Percentiles rank a stretch among this genome's conserved stretches.
Evolutionary conservation across 2,113 vertebrate species (phyloP).

Genomic region (Phrynocephalus versicolor): DNA sequence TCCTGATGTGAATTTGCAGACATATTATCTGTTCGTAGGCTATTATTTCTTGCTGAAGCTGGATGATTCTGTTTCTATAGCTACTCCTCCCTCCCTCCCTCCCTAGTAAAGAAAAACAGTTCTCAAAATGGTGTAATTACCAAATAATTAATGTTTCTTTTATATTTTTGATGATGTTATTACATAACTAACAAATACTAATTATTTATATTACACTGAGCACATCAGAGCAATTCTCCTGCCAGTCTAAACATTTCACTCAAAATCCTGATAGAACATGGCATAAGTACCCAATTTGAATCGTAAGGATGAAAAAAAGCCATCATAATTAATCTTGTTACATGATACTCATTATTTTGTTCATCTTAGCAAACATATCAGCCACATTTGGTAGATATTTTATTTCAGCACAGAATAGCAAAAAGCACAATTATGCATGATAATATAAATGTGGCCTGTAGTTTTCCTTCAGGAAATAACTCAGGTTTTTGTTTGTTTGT

Average conservation of each 20-base stretch:
- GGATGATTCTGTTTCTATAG: background rate
- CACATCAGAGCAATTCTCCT: background rate
- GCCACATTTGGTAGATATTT: constrained; percentile 59
- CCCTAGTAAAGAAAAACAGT: background rate
- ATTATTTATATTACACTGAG: constrained; percentile 10
- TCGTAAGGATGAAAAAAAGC: constrained; percentile 1
- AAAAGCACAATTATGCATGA: constrained; percentile 58
- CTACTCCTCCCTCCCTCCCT: background rate
- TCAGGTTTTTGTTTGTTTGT: constrained; percentile 73
- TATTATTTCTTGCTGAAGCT: background rate
- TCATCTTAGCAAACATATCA: constrained; percentile 46
- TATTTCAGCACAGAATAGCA: constrained; percentile 41
- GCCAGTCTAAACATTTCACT: constrained; percentile 27
- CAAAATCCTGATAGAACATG: background rate
- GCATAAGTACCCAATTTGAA: constrained; percentile 26
- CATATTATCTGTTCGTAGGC: background rate
- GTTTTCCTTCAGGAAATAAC: constrained; percentile 76
- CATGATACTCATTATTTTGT: background rate
- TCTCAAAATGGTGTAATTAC: background rate
- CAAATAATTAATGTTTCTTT: background rate
- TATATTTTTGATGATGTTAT: background rate
- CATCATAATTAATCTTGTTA: constrained; percentile 37
- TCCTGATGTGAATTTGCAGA: background rate
- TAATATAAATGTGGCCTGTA: constrained; percentile 70
- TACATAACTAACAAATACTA: too few species aligned